phyloP scores from a whole-genome alignment of 2,797 vertebrate genomes.

The Leontopithecus rosalia region DNA sequence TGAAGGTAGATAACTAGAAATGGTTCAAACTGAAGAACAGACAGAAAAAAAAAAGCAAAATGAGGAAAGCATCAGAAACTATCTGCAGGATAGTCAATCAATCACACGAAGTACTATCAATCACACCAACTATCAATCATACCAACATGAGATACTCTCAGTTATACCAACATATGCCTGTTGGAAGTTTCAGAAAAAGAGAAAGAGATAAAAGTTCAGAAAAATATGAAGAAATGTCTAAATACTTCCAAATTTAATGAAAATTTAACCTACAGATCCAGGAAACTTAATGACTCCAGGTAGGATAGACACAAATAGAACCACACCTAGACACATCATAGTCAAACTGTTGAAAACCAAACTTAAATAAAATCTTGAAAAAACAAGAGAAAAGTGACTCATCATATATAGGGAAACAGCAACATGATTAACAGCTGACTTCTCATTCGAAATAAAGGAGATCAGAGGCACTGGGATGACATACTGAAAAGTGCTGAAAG shows the following conservation, averaged over 20 bases:
- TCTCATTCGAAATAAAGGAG: neutral
- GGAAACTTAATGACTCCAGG: neutral
- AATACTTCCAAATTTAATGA: neutral
- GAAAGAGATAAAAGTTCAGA: neutral
- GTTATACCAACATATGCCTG: neutral
- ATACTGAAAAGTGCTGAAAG: neutral
- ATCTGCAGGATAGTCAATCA: neutral
- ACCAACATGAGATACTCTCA: neutral
- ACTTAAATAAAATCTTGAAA: slow-evolving; percentile 14
- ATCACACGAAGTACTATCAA: neutral
- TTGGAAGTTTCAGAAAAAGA: neutral
- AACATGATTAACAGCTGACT: neutral
- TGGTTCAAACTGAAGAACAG: neutral
- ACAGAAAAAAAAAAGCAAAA: neutral
- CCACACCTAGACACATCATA: neutral
- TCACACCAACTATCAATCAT: neutral
- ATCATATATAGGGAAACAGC: neutral
- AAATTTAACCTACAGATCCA: neutral
- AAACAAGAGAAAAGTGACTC: neutral
- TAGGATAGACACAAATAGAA: neutral
- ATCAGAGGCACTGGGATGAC: neutral
- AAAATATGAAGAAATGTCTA: neutral
- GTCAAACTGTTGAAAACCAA: neutral
- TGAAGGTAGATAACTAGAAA: neutral
- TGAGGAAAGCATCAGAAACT: neutral